These are phyloP conservation scores for Callocephalon fimbriatum DNA, from an alignment of 2,113 vertebrate genomes.

Conservation along the genomic window DNA sequence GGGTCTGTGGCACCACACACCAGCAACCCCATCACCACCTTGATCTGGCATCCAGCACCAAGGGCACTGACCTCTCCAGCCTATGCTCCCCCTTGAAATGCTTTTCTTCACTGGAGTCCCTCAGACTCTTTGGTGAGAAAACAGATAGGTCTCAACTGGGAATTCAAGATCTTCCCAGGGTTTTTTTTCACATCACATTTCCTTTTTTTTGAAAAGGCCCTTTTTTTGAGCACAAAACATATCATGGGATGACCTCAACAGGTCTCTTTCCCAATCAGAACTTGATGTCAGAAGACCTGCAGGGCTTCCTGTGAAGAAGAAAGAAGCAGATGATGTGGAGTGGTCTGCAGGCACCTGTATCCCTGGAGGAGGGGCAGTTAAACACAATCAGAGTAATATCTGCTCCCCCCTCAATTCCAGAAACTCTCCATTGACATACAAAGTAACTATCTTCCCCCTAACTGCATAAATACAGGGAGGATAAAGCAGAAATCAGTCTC, in stretches of 20 bases:
- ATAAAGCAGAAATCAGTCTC: neutral
- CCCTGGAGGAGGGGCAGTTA: rapidly evolving
- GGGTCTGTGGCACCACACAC: neutral
- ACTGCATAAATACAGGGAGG: neutral
- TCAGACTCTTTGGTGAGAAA: neutral
- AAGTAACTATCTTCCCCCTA: neutral
- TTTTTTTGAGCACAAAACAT: neutral
- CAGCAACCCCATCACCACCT: rapidly evolving
- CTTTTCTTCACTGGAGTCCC: neutral
- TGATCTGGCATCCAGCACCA: rapidly evolving
- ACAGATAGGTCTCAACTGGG: neutral
- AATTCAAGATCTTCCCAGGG: neutral
- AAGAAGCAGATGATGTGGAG: no score
- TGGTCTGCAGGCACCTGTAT: neutral
- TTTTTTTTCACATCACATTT: neutral
- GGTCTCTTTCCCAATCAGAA: neutral
- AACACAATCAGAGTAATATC: neutral
- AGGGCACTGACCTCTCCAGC: rapidly evolving
- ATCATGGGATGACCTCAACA: neutral
- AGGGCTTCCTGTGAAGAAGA: neutral
- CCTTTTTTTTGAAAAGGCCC: neutral
- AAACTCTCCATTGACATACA: neutral
- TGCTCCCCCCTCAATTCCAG: rapidly evolving
- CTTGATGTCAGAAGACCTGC: neutral
- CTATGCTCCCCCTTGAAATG: rapidly evolving